Evolutionary conservation across 2,797 vertebrate species (phyloP), one percentile per base, ranked within the genome.

Genomic region (Muscicapa striata): DNA sequence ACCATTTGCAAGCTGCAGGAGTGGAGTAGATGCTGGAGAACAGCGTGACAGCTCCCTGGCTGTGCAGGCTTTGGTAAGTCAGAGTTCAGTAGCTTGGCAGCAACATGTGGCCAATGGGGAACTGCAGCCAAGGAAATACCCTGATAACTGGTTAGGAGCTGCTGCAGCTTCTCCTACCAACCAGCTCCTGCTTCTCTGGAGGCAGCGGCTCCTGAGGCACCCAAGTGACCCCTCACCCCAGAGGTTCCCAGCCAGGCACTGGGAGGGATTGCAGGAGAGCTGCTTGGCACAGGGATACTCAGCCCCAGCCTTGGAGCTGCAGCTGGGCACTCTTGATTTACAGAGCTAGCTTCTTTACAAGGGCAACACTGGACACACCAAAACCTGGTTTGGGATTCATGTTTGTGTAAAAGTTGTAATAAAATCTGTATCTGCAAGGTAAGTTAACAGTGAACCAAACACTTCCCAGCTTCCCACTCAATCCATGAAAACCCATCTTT

Each of bases 101-200:
- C 27, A 72, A 62, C 64, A 13, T 22, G 12, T 1, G 1, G 34
- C 1, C 0, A 34, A 69, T 2, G 2, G 48, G 32, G 55, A 82
- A 67, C 58, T 12, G 72, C 41, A 72, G 45, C 41, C 63, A 91
- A 72, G 41, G 27, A 93, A 86, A 89, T 18, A 38, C 13, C 32
- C 78, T 30, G 45, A 26, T 30, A 84, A 67, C 12, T 11, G 29
- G 9, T 13, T 2, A 74, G 46, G 43, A 77, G 57, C 61, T 79
- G 59, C 76, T 61, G 75, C 75, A 74, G 59, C 52, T 68, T 54
- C 69, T 84, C 29, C 68, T 66, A 2, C 34, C 49, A 78, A 15
- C 24, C 36, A 30, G 55, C 4, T 83, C 64, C 55, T 76, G 17
- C 69, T 69, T 66, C 48, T 29, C 48, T 34, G 58, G 13, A 66